Percentiles rank a stretch among this genome's conserved stretches.
Evolutionary conservation across 2,888 invertebrate species (phyloP).

Genomic region (Drosophila sordidula): DNA sequence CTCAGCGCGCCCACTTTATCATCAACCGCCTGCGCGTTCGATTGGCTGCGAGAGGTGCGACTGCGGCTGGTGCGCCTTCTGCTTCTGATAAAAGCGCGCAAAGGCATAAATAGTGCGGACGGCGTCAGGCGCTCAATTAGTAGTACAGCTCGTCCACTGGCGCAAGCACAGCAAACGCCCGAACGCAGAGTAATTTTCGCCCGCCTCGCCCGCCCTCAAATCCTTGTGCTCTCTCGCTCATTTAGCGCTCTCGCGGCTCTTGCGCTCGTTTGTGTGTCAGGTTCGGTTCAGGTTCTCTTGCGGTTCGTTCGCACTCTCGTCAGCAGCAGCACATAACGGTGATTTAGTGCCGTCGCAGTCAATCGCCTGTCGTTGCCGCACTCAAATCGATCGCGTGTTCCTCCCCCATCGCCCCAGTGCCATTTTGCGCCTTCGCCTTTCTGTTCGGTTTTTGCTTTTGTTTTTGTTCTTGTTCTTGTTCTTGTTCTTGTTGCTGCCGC

Average conservation of each 20-base stretch:
- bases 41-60: constrained; percentile 29
- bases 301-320: neutral
- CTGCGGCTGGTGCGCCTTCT: constrained; percentile 7
- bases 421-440: neutral
- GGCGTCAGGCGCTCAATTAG: constrained; percentile 46
- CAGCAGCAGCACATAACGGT: constrained; percentile 48
- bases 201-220: constrained; percentile 3
- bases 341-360: constrained; percentile 10
- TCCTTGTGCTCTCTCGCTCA: constrained; percentile 27
- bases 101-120: constrained; percentile 68
- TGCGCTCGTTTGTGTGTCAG: neutral
- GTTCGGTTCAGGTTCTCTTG: neutral
- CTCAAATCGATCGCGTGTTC: constrained; percentile 29
- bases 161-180: constrained; percentile 39
- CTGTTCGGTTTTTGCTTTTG: constrained; percentile 4
- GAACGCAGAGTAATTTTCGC: constrained; percentile 11
- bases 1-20: constrained; percentile 33
- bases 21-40: constrained; percentile 32
- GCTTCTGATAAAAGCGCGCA: constrained; percentile 42
- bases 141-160: constrained; percentile 54
- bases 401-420: neutral
- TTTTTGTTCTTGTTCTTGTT: constrained; percentile 10
- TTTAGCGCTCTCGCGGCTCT: neutral
- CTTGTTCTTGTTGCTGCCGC: constrained; percentile 10
- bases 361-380: constrained; percentile 28